phyloP scores from a whole-genome alignment of 1,140 invertebrate species.

The Neelides sp. region DNA sequence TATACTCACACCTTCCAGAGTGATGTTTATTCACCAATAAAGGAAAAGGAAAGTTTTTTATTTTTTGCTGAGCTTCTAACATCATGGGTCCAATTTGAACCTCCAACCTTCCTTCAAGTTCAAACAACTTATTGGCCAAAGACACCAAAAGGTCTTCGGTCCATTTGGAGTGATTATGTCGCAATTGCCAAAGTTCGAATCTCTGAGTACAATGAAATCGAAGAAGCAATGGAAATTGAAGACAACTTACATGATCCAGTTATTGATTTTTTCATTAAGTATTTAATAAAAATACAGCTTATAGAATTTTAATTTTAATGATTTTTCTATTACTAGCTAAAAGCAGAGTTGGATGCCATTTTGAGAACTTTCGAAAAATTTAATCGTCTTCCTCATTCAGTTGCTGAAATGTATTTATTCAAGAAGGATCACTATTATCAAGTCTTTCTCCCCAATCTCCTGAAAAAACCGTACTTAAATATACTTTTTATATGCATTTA shows the following conservation, averaged over 20 bases:
- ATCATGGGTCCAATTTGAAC: constrained; percentile 24
- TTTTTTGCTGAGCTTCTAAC: constrained; percentile 17
- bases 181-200: constrained; percentile 20
- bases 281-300: background rate
- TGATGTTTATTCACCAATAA: constrained; percentile 15
- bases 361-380: constrained; percentile 11
- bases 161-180: constrained; percentile 20
- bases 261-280: background rate
- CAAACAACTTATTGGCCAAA: constrained; percentile 21
- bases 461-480: constrained; percentile 25
- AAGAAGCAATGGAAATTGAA: constrained; percentile 23
- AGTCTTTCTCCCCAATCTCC: constrained; percentile 21
- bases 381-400: constrained; percentile 16
- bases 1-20: constrained; percentile 20
- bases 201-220: constrained; percentile 22
- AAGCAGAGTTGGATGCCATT: background rate
- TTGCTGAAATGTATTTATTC: constrained; percentile 24
- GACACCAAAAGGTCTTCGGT: constrained; percentile 10
- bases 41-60: constrained; percentile 10
- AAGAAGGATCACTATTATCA: constrained; percentile 16
- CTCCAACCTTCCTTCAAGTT: constrained; percentile 24
- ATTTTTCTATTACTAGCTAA: background rate
- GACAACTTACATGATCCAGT: constrained; percentile 26
- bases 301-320: background rate
- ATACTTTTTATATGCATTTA: background rate